These are phyloP conservation scores for Galerucella nymphaeae DNA, from an alignment of 2,888 invertebrate genomes.

Conservation along the genomic window DNA sequence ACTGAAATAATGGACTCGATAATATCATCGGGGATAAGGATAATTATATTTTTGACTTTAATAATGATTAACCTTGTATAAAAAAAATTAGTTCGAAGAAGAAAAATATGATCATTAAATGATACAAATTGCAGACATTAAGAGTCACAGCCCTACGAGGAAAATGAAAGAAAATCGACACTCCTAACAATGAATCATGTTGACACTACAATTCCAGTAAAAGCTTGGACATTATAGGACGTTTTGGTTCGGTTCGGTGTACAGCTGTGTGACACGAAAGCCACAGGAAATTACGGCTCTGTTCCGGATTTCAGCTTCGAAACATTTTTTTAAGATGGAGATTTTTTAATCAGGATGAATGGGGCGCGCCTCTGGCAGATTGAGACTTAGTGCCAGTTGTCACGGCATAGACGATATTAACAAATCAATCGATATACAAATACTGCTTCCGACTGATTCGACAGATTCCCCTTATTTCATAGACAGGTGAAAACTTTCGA, in stretches of 20 bases:
- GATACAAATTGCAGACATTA: conserved; percentile 42
- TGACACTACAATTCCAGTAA: conserved; percentile 62
- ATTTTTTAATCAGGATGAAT: conserved; percentile 64
- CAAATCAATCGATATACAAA: conserved; percentile 56
- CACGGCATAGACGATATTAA: conserved; percentile 59
- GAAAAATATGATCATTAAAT: conserved; percentile 41
- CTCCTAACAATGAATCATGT: conserved; percentile 59
- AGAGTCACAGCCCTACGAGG: conserved; percentile 32
- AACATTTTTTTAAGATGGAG: conserved; percentile 62
- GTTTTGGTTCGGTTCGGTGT: conserved; percentile 43
- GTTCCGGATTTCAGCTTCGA: conserved; percentile 60
- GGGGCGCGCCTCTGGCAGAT: conserved; percentile 62
- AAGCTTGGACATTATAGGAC: conserved; percentile 59
- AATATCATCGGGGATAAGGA: not conserved
- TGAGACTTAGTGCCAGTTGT: conserved; percentile 62
- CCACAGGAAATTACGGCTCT: conserved; percentile 61
- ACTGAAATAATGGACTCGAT: conserved; percentile 7
- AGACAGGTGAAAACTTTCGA: not conserved
- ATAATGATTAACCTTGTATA: too few species aligned
- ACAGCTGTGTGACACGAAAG: conserved; percentile 63
- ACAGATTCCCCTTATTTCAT: conserved; percentile 14
- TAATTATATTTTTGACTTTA: not conserved
- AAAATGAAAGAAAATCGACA: conserved; percentile 46
- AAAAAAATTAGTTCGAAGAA: conserved; percentile 17
- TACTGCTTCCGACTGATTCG: conserved; percentile 24